A percentile compares a stretch with the other conserved stretches of the same genome.
phyloP scores from a whole-genome alignment of 2,888 invertebrate genomes.

The Ochlodes sylvanus region DNA sequence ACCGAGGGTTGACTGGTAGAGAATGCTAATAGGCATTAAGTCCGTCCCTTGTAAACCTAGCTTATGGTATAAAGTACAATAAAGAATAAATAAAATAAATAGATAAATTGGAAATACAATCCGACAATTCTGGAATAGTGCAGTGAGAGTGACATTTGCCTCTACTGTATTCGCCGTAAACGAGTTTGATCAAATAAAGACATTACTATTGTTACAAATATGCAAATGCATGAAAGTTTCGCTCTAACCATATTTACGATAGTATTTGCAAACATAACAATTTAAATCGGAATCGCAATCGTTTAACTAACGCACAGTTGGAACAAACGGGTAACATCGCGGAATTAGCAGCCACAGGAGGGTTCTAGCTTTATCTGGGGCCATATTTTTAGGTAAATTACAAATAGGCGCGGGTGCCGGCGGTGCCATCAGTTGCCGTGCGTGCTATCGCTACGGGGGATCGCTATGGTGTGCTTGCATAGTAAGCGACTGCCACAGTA shows the following conservation, averaged over 20 bases:
- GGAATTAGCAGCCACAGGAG: slow-evolving; percentile 68
- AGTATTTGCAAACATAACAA: slow-evolving; percentile 3
- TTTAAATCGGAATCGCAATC: slow-evolving; percentile 19
- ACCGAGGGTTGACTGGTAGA: too few species aligned
- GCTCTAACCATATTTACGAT: not conserved
- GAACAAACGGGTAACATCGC: slow-evolving; percentile 45
- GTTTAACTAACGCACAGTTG: slow-evolving; percentile 15
- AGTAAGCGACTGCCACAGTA: slow-evolving; percentile 54
- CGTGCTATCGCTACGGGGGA: slow-evolving; percentile 78
- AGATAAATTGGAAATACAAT: too few species aligned
- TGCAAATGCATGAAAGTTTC: not conserved
- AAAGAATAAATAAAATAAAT: too few species aligned
- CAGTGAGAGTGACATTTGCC: too few species aligned
- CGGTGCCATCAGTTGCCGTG: slow-evolving; percentile 77
- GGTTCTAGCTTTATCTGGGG: slow-evolving; percentile 63
- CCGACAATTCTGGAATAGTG: too few species aligned
- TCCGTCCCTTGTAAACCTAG: too few species aligned
- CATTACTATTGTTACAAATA: not conserved
- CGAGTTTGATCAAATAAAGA: not conserved
- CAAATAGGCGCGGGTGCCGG: slow-evolving; percentile 75
- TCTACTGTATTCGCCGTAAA: not conserved
- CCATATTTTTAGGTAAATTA: slow-evolving; percentile 84
- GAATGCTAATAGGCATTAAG: too few species aligned
- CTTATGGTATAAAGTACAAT: too few species aligned
- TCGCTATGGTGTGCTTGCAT: slow-evolving; percentile 64